Conservation (phyloP, 2,113 vertebrate genomes). For the Nothocercus nigrocapillus region DNA sequence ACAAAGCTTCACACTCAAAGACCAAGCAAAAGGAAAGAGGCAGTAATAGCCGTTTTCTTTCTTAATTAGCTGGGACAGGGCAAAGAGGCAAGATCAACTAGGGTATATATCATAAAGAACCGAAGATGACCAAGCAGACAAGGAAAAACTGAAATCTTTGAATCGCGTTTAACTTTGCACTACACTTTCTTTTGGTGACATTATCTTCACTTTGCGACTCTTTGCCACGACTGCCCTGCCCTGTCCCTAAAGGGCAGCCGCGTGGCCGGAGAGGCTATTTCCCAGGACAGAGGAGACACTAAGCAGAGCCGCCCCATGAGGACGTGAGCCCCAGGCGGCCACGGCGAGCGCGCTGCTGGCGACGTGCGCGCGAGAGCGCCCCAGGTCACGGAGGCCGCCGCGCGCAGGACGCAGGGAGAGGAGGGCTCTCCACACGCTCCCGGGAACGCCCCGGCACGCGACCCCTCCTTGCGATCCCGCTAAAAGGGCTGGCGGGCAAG, state of each 20-base stretch:
- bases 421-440: too few relatives aligned
- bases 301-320: too few relatives aligned
- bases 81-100: not conserved
- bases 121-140: not conserved
- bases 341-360: too few relatives aligned
- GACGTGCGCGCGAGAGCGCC: too few relatives aligned
- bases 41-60: not conserved
- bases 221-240: not conserved
- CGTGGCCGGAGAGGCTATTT: not conserved
- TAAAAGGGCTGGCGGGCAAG: too few relatives aligned
- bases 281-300: not conserved
- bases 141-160: not conserved
- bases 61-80: not conserved
- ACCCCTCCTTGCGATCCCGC: not conserved
- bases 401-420: too few relatives aligned
- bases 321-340: too few relatives aligned
- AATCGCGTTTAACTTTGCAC: not conserved
- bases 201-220: not conserved
- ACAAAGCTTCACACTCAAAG: accelerated
- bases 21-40: not conserved
- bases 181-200: not conserved
- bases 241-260: not conserved
- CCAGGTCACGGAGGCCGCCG: too few relatives aligned
- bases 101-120: not conserved
- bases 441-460: not conserved